Base-by-base conservation (phyloP, 2,113 vertebrate genomes). In the Callochromis pleurospilus region DNA sequence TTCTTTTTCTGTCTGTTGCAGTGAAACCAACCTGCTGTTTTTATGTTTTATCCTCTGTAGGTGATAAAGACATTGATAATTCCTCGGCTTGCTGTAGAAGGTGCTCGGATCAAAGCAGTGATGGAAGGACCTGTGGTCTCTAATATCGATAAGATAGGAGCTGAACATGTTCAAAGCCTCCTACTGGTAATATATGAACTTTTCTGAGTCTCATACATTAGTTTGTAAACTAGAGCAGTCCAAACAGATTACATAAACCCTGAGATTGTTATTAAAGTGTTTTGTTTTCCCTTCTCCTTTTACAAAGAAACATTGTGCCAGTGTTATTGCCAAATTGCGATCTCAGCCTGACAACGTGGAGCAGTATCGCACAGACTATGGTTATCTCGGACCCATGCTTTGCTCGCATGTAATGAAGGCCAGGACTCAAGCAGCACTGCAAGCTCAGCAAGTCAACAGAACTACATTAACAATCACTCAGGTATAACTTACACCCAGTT, bases 391-490 rank as follows among this genome's bases (percentile, higher is more conserved):
- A 2, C 95, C 97, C 17, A 96, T 97, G 88, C 96, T 98, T 6
- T 99, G 98, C 80, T 97, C 97, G 9, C 97, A 98, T 15, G 98
- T 98, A 60, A 95, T 98, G 36, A 99, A 99, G 91, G 98, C 98
- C 19, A 95, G 97, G 55, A 97, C 97, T 8, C 98, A 99, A 94
- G 98, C 97, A 1, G 97, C 97, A 4, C 86, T 98, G 88, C 98
- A 98, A 91, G 98, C 97, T 33, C 98, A 98, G 86, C 98, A 98
- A 86, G 97, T 98, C 90, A 99, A 99, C 95, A 96, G 98, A 89
- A 98, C 98, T 90, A 98, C 98, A 3, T 96, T 99, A 82, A 99
- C 98, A 91, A 98, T 99, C 96, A 99, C 98, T 7, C 98, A 98
- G 97, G 97, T 98, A 85, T 24, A 21, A 45, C 40, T 26, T 9